Conservation (phyloP, 2,888 invertebrate genomes). For the Sepiola atlantica region DNA sequence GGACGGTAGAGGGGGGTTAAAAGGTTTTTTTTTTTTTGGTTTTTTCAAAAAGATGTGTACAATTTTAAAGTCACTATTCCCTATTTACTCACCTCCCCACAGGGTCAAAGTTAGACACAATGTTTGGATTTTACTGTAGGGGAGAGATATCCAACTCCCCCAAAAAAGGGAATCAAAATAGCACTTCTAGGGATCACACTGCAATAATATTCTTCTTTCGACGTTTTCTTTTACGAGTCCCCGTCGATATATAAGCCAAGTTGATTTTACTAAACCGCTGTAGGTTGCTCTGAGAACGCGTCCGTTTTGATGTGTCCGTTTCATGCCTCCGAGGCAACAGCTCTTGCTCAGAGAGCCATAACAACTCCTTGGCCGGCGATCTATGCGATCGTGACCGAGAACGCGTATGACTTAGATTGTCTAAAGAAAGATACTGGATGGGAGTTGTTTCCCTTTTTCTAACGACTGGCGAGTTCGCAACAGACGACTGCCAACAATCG, state of each 20-base stretch:
- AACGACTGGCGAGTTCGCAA: neutral
- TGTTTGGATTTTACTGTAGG: too few species aligned
- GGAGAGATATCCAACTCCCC: too few species aligned
- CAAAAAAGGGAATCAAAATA: neutral
- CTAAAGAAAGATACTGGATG: neutral
- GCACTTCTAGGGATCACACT: conserved; percentile 33
- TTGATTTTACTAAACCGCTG: conserved; percentile 41
- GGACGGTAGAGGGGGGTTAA: neutral
- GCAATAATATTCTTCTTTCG: conserved; percentile 46
- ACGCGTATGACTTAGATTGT: neutral
- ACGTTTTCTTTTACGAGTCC: conserved; percentile 42
- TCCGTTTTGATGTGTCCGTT: neutral
- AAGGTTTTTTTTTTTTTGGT: too few species aligned
- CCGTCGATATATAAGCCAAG: conserved; percentile 41
- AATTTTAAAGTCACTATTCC: conserved; percentile 2
- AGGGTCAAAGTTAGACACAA: too few species aligned
- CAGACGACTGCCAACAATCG: neutral
- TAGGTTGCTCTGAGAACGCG: neutral
- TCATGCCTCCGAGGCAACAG: neutral
- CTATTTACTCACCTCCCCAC: too few species aligned
- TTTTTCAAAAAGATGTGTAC: neutral
- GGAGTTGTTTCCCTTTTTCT: neutral
- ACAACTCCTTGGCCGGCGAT: conserved; percentile 36
- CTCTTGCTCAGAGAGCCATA: conserved; percentile 40
- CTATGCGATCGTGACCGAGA: conserved; percentile 41